Percentiles rank a stretch among this genome's conserved stretches.
Conservation (phyloP, 2,888 invertebrate species). For the Heliothis peltigera region DNA sequence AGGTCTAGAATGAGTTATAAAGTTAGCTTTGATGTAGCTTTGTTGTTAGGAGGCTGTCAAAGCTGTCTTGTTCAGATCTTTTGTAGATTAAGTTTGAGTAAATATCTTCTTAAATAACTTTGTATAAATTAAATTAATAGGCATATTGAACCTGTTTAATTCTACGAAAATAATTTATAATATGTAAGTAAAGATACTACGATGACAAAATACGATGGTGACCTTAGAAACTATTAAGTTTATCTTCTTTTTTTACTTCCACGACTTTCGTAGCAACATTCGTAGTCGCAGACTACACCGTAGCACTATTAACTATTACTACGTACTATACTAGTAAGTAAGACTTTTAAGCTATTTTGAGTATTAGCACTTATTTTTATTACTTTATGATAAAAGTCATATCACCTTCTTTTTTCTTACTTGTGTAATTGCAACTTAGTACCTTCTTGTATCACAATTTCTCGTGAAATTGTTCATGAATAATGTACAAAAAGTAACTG, state of each 20-base stretch:
- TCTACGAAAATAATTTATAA: neutral
- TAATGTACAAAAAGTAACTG: too few species aligned
- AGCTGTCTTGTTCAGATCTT: constrained; percentile 31
- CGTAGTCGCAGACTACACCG: constrained; percentile 52
- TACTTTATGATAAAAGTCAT: too few species aligned
- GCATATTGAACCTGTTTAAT: too few species aligned
- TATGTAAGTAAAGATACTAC: too few species aligned
- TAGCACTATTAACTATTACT: constrained; percentile 12
- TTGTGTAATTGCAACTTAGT: too few species aligned
- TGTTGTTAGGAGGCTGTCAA: constrained; percentile 38
- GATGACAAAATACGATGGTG: neutral
- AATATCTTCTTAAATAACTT: neutral
- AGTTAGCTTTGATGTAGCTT: constrained; percentile 44
- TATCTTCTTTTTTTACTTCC: neutral
- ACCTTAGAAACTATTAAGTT: neutral
- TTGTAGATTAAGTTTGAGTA: constrained; percentile 35
- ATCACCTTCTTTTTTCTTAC: too few species aligned
- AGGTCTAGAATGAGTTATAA: constrained; percentile 12
- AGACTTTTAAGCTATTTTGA: too few species aligned
- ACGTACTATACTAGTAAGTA: too few species aligned
- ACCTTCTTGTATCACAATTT: too few species aligned
- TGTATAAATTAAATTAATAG: neutral
- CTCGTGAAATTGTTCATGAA: too few species aligned
- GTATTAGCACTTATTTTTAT: too few species aligned
- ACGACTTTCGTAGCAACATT: constrained; percentile 36